Percentiles rank a stretch among this genome's conserved stretches.
Conservation (phyloP, 1,140 invertebrate genomes). For the Teleogryllus occipitalis region DNA sequence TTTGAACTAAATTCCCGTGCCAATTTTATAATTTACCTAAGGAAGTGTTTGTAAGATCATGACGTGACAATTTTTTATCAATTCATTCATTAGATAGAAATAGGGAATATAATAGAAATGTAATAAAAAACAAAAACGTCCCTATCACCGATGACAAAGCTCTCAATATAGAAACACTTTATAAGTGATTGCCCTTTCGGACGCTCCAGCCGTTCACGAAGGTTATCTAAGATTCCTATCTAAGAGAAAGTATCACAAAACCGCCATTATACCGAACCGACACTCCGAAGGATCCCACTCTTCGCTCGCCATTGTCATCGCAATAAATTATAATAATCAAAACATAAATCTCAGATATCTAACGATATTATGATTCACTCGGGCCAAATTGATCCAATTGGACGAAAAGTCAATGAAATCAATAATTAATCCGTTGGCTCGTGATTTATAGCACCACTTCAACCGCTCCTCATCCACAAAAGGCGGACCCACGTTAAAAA, state of each 20-base stretch:
- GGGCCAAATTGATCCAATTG: background rate
- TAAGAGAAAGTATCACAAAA: background rate
- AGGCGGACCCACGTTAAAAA: background rate
- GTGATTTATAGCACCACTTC: background rate
- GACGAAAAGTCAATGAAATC: background rate
- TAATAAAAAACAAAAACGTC: too few relatives aligned
- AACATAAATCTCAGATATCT: background rate
- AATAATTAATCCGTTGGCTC: background rate
- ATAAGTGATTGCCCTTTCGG: too few relatives aligned
- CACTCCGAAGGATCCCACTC: background rate
- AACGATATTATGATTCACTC: slow-evolving; percentile 5
- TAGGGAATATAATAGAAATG: too few relatives aligned
- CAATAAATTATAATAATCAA: background rate
- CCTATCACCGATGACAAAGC: too few relatives aligned
- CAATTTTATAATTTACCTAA: too few relatives aligned
- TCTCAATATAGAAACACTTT: too few relatives aligned
- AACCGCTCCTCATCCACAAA: background rate
- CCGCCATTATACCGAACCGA: background rate
- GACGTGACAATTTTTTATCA: too few relatives aligned
- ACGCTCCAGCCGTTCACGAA: background rate
- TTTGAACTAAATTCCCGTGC: too few relatives aligned
- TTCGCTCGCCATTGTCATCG: background rate
- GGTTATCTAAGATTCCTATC: background rate
- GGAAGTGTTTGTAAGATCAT: too few relatives aligned
- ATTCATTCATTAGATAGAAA: too few relatives aligned